phyloP scores from a whole-genome alignment of 2,888 invertebrate genomes.

The Sicus ferrugineus region DNA sequence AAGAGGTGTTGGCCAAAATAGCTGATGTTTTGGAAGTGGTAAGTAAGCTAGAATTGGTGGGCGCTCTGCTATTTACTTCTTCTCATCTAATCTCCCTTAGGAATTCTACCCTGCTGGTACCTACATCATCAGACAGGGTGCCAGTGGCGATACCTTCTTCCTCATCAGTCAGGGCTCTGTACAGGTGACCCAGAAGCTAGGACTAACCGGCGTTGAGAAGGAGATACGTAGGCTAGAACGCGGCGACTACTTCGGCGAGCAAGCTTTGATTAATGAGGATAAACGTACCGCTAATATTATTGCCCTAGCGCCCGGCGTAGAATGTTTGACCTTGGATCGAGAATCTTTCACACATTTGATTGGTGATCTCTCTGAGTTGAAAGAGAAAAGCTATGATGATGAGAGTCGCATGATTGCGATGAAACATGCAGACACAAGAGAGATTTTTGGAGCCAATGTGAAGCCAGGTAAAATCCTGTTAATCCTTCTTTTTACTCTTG shows the following conservation, averaged over 20 bases:
- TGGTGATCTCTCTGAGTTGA: constrained; percentile 77
- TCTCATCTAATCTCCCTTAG: constrained; percentile 57
- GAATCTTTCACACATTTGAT: constrained; percentile 79
- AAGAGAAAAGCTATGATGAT: constrained; percentile 79
- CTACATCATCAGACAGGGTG: constrained; percentile 85
- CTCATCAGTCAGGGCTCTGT: constrained; percentile 87
- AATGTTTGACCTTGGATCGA: constrained; percentile 87
- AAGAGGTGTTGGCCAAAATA: constrained; percentile 80
- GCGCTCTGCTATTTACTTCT: background rate
- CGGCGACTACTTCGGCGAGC: constrained; percentile 90
- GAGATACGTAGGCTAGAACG: constrained; percentile 75
- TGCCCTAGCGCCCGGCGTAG: constrained; percentile 83
- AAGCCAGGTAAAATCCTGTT: constrained; percentile 57
- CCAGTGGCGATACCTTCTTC: constrained; percentile 88
- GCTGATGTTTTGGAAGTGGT: constrained; percentile 89
- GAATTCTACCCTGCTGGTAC: constrained; percentile 85
- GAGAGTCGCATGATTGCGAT: constrained; percentile 66
- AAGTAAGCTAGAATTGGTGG: constrained; percentile 43
- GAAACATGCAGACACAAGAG: constrained; percentile 60
- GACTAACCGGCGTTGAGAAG: constrained; percentile 69
- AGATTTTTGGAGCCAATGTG: constrained; percentile 59
- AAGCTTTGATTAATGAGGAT: constrained; percentile 86
- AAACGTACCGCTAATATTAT: constrained; percentile 90
- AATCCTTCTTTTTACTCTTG: too few species aligned
- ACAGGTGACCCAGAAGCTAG: constrained; percentile 74